Base-by-base conservation (phyloP, 2,888 invertebrate species). In the Caenorhabditis sp. region DNA sequence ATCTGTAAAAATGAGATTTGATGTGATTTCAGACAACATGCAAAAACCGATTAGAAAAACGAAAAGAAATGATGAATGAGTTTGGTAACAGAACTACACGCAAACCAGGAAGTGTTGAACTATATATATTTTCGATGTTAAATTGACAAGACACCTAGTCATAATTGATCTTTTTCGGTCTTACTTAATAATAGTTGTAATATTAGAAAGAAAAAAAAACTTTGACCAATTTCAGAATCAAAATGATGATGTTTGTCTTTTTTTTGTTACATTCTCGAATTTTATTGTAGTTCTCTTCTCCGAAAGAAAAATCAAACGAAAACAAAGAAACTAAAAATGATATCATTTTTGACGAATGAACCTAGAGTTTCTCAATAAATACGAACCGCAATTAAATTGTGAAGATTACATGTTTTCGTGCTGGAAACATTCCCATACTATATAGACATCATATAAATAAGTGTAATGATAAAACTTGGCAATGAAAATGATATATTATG, bases 1-100 rank as follows among this genome's bases (percentile, higher is more conserved):
- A 75, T 60, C 75, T 75, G 69, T 61, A 69, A 60, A 58, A 49
- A 57, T 60, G 37, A 62, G 31, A 62, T 6, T 31, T 10, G 4
- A 6, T 10, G 10, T 4, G 5, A 31, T 4, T 12, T 43, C 17
- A 12, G 43, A 43, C 43, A 43, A 10, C 3, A 12, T 43, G 14
- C 17, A 17, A 43, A 12, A 43, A 43, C 31, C 6, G 36, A 8
- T 36, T 8, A 8, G 36, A 36, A 8, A 36, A 36, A 36, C 12
- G 43, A 43, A 17, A 17, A 17, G 17, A 43, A 17, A 10, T 17
- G 43, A 17, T 10, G 14, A 14, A 43, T 43, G 43, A 17, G 43
- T 10, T 43, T 43, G 17, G 17, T 10, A 17, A 43, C 12, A 43
- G 17, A 43, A 17, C 3, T 10, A 43, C 14, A 43, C 43, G 3